A percentile compares a stretch with the other conserved stretches of the same genome.
These are phyloP conservation scores for Megaceryle alcyon DNA, from an alignment of 2,797 vertebrate genomes.

Conservation along the genomic window DNA sequence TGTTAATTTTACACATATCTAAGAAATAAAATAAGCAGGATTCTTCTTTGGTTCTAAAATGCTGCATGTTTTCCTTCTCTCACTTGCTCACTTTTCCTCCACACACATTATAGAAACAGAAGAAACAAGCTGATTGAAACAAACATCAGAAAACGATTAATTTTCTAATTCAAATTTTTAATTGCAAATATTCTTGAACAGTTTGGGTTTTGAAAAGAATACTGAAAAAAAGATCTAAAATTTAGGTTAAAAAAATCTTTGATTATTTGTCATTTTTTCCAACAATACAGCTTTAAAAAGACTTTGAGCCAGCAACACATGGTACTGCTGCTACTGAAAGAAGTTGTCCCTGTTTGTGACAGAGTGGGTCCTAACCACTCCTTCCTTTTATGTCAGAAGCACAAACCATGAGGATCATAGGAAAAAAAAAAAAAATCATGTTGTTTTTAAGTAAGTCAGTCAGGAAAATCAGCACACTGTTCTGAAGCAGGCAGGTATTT, in stretches of 20 bases:
- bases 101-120: background rate
- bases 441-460: background rate
- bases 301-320: background rate
- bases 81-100: background rate
- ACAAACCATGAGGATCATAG: background rate
- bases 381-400: background rate
- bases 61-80: background rate
- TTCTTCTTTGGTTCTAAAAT: background rate
- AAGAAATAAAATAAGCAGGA: background rate
- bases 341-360: background rate
- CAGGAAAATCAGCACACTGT: background rate
- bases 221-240: background rate
- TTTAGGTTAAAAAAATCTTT: background rate
- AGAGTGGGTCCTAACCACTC: background rate
- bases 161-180: background rate
- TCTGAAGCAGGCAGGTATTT: background rate
- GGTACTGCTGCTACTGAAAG: background rate
- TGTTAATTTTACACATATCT: background rate
- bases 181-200: background rate
- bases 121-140: background rate
- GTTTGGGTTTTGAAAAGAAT: background rate
- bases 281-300: background rate
- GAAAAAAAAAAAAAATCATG: background rate
- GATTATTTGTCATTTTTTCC: background rate
- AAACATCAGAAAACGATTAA: background rate